A percentile compares a stretch with the other conserved stretches of the same genome.
phyloP scores from a whole-genome alignment of 2,113 vertebrate genomes.

The Cinclus mexicanus region DNA sequence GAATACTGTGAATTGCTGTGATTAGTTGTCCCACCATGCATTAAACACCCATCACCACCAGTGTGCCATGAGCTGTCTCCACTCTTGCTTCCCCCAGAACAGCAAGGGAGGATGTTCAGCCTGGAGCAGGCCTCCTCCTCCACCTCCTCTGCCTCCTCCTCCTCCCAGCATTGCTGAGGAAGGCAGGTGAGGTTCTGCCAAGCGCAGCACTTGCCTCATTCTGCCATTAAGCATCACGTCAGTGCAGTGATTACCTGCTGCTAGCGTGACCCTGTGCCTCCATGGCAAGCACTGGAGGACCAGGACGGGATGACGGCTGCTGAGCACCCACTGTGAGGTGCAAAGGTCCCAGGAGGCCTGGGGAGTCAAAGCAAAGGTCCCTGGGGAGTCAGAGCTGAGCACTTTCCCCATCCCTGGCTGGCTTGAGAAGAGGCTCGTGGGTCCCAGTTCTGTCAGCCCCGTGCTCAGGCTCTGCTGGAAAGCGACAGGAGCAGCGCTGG shows the following conservation, averaged over 20 bases:
- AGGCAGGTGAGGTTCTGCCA: constrained; percentile 5
- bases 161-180: not conserved
- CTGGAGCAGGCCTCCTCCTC: not conserved
- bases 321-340: not conserved
- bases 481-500: not conserved
- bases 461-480: not conserved
- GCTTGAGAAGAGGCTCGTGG: not conserved
- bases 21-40: rapidly evolving
- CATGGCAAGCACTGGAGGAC: rapidly evolving
- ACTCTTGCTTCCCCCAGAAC: not conserved
- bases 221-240: constrained; percentile 31
- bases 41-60: not conserved
- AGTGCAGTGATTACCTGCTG: not conserved
- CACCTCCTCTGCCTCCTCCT: not conserved
- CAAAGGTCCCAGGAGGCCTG: not conserved
- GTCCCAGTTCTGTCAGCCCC: not conserved
- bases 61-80: not conserved
- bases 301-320: not conserved
- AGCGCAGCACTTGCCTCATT: constrained; percentile 26
- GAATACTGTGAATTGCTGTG: not conserved
- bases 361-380: not conserved
- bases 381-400: not conserved
- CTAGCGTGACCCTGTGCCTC: rapidly evolving
- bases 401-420: not conserved
- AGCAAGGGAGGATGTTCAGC: not conserved